Base-by-base conservation (phyloP, 2,797 vertebrate genomes). In the Syndactyla subalaris region DNA sequence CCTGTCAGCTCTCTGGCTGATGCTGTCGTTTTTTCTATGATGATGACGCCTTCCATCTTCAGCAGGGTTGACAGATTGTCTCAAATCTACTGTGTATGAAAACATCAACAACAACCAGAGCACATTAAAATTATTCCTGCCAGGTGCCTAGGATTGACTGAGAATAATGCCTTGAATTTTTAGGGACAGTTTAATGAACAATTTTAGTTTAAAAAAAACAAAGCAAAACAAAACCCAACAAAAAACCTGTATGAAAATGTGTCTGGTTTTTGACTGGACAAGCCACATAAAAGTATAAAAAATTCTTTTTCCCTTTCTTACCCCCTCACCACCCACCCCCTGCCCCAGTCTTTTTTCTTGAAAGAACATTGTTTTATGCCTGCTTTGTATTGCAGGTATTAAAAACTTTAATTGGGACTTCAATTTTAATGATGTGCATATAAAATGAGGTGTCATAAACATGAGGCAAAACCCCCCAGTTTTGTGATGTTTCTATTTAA, bases 401-500 rank as follows among this genome's bases (percentile, higher is more conserved):
- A 85, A 96, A 93, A 92, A 22, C 65, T 81, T 72, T 85, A 24
- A 85, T 49, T 92, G 65, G 51, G 92, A 95, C 95, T 97, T 98
- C 82, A 85, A 45, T 72, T 48, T 92, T 93, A 63, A 95, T 98
- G 97, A 97, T 98, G 93, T 96, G 95, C 92, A 88, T 97, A 96
- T 95, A 95, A 98, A 97, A 97, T 98, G 93, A 98, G 98, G 98
- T 98, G 97, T 98, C 96, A 98, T 98, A 97, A 98, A 98, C 89
- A 85, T 97, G 95, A 89, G 15, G 19, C 22, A 89, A 43, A n/a
- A 5, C 4, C 7, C 5, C 3, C 10, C 30, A 48, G 5, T 18
- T n/a, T 6, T 63, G 85, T 97, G 70, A 95, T 89, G 92, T 98
- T 98, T 65, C 39, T 96, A 88, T 97, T 98, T 98, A 97, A 96